Evolutionary conservation across 2,888 invertebrate genomes (phyloP).

Genomic region (Epistrophe grossulariae): DNA sequence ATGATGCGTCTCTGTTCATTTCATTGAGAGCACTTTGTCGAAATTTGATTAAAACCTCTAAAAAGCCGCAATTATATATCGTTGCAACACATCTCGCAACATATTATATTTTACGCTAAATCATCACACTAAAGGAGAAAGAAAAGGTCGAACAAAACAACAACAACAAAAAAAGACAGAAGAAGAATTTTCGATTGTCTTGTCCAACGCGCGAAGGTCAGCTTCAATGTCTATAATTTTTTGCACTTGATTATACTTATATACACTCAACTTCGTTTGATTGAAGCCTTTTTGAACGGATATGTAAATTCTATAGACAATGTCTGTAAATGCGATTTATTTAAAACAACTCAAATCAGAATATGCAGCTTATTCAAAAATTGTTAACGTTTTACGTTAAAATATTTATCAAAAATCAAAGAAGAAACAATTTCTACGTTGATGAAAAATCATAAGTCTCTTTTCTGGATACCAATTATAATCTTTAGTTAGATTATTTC

Average conservation of each 20-base stretch:
- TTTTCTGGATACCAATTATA: too few relatives aligned
- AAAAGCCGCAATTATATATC: conserved; percentile 67
- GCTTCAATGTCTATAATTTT: conserved; percentile 36
- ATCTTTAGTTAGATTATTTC: too few relatives aligned
- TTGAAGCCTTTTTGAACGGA: background rate
- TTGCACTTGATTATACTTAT: conserved; percentile 40
- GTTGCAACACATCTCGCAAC: conserved; percentile 47
- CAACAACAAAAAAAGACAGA: background rate
- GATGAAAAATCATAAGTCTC: too few relatives aligned
- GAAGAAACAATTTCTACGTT: too few relatives aligned
- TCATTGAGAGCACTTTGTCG: conserved; percentile 48
- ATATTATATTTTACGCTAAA: conserved; percentile 43
- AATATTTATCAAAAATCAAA: too few relatives aligned
- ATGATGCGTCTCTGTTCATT: conserved; percentile 15
- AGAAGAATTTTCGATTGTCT: conserved; percentile 13
- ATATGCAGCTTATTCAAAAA: too few relatives aligned
- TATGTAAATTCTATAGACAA: too few relatives aligned
- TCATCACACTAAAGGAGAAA: conserved; percentile 50
- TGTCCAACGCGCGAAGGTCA: conserved; percentile 57
- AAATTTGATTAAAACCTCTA: conserved; percentile 67
- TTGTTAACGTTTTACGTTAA: too few relatives aligned
- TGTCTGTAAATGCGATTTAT: too few relatives aligned
- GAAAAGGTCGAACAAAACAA: conserved; percentile 18
- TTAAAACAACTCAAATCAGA: too few relatives aligned
- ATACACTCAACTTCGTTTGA: background rate